These are phyloP conservation scores for Burhinus oedicnemus DNA, from an alignment of 2,113 vertebrate genomes.

Conservation along the genomic window DNA sequence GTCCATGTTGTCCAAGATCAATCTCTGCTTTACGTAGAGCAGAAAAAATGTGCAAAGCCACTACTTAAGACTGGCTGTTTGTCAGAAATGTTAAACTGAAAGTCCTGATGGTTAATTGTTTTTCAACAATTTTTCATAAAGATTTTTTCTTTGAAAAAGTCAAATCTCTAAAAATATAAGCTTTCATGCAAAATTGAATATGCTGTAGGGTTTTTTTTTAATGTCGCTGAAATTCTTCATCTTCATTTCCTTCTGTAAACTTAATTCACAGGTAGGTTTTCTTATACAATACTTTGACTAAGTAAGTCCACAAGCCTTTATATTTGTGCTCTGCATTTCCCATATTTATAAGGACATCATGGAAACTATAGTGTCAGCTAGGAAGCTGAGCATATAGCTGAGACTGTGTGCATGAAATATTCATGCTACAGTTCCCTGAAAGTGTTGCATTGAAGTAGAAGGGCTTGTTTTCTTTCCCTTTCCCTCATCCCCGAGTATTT, in stretches of 20 bases:
- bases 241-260: background rate
- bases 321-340: background rate
- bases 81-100: background rate
- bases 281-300: background rate
- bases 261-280: background rate
- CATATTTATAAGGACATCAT: background rate
- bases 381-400: background rate
- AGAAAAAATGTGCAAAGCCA: background rate
- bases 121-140: background rate
- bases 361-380: background rate
- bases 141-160: background rate
- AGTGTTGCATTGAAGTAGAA: background rate
- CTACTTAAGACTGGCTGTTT: background rate
- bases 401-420: constrained; percentile 8
- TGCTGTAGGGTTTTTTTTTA: background rate
- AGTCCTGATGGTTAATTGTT: background rate
- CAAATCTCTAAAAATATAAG: background rate
- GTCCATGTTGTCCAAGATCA: background rate
- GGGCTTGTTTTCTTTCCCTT: background rate
- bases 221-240: background rate
- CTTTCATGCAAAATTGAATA: background rate
- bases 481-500: background rate
- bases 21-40: background rate
- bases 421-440: background rate
- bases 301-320: background rate